phyloP scores from a whole-genome alignment of 2,113 vertebrate species.

The Cyprinodon tularosa region DNA sequence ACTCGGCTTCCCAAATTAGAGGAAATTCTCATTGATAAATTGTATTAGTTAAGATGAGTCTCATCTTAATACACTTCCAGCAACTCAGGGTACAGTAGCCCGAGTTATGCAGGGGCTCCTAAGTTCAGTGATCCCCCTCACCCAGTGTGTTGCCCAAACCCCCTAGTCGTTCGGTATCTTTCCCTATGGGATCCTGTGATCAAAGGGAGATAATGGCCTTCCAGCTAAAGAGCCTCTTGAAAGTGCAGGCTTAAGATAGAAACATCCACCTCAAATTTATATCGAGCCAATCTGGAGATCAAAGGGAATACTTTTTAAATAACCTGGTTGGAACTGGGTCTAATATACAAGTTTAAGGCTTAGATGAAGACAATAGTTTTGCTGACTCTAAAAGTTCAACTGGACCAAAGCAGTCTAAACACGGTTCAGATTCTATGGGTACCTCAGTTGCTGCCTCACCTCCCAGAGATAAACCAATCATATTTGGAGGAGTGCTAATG shows the following conservation, averaged over 20 bases:
- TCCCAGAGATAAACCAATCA: no score
- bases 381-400: no score
- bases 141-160: slow-evolving; percentile 96
- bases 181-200: slow-evolving; percentile 89
- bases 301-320: no score
- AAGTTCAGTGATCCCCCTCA: slow-evolving; percentile 97
- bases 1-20: no score
- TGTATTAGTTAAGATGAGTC: slow-evolving; percentile 32
- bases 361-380: no score
- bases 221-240: slow-evolving; percentile 96
- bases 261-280: slow-evolving; percentile 17
- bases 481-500: no score
- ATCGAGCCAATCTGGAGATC: slow-evolving; percentile 41
- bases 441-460: no score
- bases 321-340: no score
- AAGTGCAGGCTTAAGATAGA: slow-evolving; percentile 91
- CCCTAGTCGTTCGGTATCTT: slow-evolving; percentile 95
- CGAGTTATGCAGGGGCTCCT: slow-evolving; percentile 91
- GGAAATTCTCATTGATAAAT: no score
- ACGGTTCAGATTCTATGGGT: no score
- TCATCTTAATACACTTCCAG: slow-evolving; percentile 84
- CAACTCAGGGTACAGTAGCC: slow-evolving; percentile 79
- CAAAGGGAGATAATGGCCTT: slow-evolving; percentile 93
- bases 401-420: no score
- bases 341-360: no score